Evolutionary conservation across 2,113 vertebrate genomes (phyloP).

Genomic region (Thunnus maccoyii): DNA sequence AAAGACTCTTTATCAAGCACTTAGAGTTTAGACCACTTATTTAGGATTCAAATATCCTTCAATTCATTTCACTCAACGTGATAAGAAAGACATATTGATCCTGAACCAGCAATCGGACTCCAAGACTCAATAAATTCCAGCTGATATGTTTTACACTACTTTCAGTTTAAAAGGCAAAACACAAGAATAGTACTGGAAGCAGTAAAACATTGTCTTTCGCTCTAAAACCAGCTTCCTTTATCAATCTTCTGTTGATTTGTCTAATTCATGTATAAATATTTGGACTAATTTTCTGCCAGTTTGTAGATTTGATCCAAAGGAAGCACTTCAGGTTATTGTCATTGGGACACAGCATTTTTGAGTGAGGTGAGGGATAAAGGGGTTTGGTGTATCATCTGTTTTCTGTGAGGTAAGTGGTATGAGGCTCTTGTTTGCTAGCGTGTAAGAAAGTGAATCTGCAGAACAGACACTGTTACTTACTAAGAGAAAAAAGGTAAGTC

Average conservation of each 20-base stretch:
- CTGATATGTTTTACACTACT: slow-evolving; percentile 5
- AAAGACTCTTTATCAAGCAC: slow-evolving; percentile 10
- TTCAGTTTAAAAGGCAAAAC: slow-evolving; percentile 7
- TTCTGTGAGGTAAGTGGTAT: slow-evolving; percentile 46
- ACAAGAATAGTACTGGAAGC: no score
- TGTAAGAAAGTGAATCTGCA: slow-evolving; percentile 32
- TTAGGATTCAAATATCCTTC: slow-evolving; percentile 10
- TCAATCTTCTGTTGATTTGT: neutral
- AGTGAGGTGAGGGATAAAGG: slow-evolving; percentile 45
- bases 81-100: neutral
- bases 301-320: slow-evolving; percentile 6
- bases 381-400: slow-evolving; percentile 49
- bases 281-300: neutral
- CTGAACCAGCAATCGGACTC: slow-evolving; percentile 15
- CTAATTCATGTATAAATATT: neutral
- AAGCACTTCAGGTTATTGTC: slow-evolving; percentile 22
- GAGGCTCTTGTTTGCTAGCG: slow-evolving; percentile 33
- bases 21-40: slow-evolving; percentile 8
- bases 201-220: neutral
- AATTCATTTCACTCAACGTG: neutral
- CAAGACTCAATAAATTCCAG: neutral
- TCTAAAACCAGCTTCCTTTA: neutral
- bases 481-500: slow-evolving; percentile 25
- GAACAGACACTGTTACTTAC: slow-evolving; percentile 25
- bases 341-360: slow-evolving; percentile 74